Conservation (phyloP, 2,888 invertebrate species). For the Petrolisthes manimaculis region DNA sequence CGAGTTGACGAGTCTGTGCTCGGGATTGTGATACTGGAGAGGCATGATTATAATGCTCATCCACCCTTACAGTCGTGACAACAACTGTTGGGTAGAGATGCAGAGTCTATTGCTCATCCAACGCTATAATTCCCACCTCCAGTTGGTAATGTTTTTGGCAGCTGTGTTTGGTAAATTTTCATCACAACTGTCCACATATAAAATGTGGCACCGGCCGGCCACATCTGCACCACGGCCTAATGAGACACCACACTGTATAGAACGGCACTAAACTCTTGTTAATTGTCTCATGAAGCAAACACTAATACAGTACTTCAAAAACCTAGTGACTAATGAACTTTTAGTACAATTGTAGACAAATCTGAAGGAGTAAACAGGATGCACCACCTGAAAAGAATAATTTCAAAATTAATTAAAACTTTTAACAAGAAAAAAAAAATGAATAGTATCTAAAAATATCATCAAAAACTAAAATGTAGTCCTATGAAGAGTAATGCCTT, state of each 20-base stretch:
- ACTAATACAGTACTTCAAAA: background rate
- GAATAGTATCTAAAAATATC: background rate
- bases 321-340: conserved; percentile 31
- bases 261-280: background rate
- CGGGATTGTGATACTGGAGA: conserved; percentile 37
- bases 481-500: background rate
- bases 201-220: background rate
- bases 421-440: background rate
- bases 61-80: conserved; percentile 6
- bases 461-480: background rate
- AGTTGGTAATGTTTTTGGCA: conserved; percentile 8
- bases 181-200: conserved; percentile 20
- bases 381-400: conserved; percentile 1
- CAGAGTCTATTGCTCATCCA: conserved; percentile 51
- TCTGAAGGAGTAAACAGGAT: background rate
- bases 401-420: no score
- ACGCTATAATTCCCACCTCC: conserved; percentile 7
- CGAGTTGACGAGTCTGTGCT: conserved; percentile 38
- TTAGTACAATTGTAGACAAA: conserved; percentile 14
- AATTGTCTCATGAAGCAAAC: background rate
- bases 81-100: conserved; percentile 31
- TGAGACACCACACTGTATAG: background rate
- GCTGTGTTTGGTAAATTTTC: conserved; percentile 11
- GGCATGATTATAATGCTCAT: conserved; percentile 44
- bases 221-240: background rate